Conservation (phyloP, 2,888 invertebrate genomes). For the Drosophila flavopinicola region DNA sequence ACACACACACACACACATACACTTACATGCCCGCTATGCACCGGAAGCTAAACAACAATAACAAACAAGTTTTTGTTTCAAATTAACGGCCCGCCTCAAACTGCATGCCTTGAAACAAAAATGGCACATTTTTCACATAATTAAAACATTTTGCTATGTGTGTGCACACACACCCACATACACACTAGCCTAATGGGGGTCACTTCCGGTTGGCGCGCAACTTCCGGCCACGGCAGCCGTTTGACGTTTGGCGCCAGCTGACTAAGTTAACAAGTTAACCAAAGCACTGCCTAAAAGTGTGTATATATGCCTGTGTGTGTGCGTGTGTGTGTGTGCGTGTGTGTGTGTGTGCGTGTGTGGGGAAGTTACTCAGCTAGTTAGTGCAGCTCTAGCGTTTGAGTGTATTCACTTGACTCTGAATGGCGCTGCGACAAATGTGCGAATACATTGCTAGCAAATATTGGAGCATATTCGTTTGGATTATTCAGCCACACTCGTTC, state of each 20-base stretch:
- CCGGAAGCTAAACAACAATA: constrained; percentile 44
- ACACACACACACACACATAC: constrained; percentile 16
- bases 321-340: too few species aligned
- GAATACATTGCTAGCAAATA: constrained; percentile 7
- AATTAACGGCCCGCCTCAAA: constrained; percentile 37
- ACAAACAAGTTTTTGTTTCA: constrained; percentile 50
- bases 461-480: background rate
- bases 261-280: constrained; percentile 44
- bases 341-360: background rate
- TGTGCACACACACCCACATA: constrained; percentile 27
- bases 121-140: constrained; percentile 72
- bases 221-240: constrained; percentile 54
- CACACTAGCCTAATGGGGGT: constrained; percentile 36
- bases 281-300: constrained; percentile 17
- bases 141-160: constrained; percentile 74
- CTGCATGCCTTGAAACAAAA: constrained; percentile 49
- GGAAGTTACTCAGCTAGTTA: constrained; percentile 37
- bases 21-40: constrained; percentile 15
- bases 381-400: constrained; percentile 8
- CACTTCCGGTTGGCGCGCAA: constrained; percentile 70
- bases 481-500: background rate
- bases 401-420: constrained; percentile 24
- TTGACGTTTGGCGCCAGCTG: constrained; percentile 53
- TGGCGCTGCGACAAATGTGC: constrained; percentile 28
- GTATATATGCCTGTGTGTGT: too few species aligned